Evolutionary conservation across 2,113 vertebrate genomes (phyloP), one percentile per base, ranked within the genome.

Genomic region (Amia ocellicauda): DNA sequence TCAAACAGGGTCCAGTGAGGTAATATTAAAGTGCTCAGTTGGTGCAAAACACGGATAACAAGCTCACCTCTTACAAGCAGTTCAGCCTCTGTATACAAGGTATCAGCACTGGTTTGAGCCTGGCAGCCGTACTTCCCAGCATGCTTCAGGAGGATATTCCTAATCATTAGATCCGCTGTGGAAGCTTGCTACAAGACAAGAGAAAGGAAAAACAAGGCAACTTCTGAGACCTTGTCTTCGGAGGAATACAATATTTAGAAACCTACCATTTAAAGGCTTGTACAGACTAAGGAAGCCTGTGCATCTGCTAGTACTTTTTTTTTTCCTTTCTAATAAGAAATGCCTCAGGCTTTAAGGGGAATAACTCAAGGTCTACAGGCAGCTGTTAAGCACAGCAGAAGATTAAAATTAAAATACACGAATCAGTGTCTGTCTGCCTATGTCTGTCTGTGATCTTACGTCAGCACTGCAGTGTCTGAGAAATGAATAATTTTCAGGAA

Each of bases 101-200:
- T 87, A 84, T 97, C 96, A 0, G 94, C 96, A 62, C 92, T 91
- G 7, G 94, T 96, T 84, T 97, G 92, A 58, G 93, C 91, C 79
- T 87, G 91, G 86, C 96, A 98, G 36, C 93, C 92, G 0, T 97
- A 98, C 81, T 91, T 93, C 72, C 96, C 96, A 43, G 95, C 94
- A 73, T 98, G 96, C 89, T 89, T 88, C 88, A 98, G 82, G 69
- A 98, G 90, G 80, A 98, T 97, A 84, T 92, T 98, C 78, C 96
- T 91, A 82, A 98, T 98, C 96, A 98, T 98, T 80, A 98, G 88
- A 88, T 98, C 96, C 80, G 93, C 93, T 55, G 94, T 94, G 49
- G 95, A 95, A 0, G 93, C 87, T 91, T 96, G 95, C 96, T 98
- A 91, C 65, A 85, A 86, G 88, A 58, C 83, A 62, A 74, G 61